phyloP scores from a whole-genome alignment of 2,797 vertebrate genomes.

The Xenops minutus region DNA sequence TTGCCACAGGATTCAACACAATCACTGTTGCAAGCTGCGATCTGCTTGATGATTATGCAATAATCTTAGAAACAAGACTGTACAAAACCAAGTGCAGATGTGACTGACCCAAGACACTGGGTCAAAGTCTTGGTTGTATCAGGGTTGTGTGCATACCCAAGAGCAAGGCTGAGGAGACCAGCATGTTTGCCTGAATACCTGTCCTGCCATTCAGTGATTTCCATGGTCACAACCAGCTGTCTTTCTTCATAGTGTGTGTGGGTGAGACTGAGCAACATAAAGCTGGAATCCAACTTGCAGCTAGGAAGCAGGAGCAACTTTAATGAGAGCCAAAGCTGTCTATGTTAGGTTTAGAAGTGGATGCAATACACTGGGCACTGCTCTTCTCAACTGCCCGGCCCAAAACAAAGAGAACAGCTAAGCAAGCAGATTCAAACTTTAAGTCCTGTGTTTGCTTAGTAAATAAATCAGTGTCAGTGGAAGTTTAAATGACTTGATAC shows the following conservation, averaged over 20 bases:
- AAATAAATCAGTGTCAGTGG: not conserved
- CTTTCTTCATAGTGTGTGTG: not conserved
- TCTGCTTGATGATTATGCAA: not conserved
- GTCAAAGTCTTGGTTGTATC: not conserved
- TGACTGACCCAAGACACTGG: not conserved
- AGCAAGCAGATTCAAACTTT: not conserved
- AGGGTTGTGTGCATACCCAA: not conserved
- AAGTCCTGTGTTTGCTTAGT: not conserved
- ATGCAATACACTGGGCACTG: not conserved
- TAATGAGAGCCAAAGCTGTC: not conserved
- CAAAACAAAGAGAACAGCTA: not conserved
- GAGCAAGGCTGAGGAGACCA: not conserved
- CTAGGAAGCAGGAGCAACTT: not conserved
- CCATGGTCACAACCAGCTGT: fast-evolving
- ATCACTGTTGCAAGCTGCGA: not conserved
- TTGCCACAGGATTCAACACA: not conserved
- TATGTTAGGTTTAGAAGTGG: not conserved
- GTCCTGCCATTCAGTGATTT: not conserved
- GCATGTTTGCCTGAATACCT: not conserved
- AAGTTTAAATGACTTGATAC: not conserved
- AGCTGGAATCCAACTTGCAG: not conserved
- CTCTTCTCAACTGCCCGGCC: not conserved
- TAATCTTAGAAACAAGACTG: not conserved
- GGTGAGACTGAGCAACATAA: not conserved
- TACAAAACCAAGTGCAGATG: not conserved